Conservation (phyloP, 2,888 invertebrate genomes). For the Proisotoma minuta region DNA sequence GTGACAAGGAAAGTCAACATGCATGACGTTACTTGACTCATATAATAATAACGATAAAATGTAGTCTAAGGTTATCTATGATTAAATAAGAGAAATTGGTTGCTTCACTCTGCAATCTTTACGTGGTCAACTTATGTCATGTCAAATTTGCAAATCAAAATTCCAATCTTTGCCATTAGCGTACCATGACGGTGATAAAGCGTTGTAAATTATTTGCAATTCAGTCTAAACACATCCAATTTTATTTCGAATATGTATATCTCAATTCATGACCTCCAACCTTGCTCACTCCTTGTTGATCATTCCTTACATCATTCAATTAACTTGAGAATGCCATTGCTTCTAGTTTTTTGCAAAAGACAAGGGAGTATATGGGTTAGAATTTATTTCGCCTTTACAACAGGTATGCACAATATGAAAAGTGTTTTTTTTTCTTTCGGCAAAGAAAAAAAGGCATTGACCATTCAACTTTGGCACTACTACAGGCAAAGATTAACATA, state of each 20-base stretch:
- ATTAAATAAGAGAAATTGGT: no score
- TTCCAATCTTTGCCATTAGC: neutral
- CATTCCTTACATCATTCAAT: constrained; percentile 15
- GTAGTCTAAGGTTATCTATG: no score
- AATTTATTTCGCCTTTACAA: no score
- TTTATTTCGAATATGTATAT: neutral
- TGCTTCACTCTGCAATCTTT: neutral
- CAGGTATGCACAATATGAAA: no score
- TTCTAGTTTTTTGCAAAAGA: no score
- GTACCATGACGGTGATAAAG: neutral
- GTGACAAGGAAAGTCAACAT: constrained; percentile 9
- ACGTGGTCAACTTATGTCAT: neutral
- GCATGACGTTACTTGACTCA: neutral
- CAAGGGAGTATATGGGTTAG: no score
- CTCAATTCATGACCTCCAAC: neutral
- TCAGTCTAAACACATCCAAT: neutral
- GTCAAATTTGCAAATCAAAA: neutral
- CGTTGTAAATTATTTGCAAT: no score
- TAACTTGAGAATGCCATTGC: neutral
- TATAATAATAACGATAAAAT: neutral
- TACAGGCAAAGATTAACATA: neutral
- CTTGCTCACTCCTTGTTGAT: neutral
- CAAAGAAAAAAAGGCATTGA: no score
- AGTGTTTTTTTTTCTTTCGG: no score
- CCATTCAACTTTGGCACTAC: neutral